phyloP scores from a whole-genome alignment of 2,797 vertebrate species.

The Gymnothorax reevesii region DNA sequence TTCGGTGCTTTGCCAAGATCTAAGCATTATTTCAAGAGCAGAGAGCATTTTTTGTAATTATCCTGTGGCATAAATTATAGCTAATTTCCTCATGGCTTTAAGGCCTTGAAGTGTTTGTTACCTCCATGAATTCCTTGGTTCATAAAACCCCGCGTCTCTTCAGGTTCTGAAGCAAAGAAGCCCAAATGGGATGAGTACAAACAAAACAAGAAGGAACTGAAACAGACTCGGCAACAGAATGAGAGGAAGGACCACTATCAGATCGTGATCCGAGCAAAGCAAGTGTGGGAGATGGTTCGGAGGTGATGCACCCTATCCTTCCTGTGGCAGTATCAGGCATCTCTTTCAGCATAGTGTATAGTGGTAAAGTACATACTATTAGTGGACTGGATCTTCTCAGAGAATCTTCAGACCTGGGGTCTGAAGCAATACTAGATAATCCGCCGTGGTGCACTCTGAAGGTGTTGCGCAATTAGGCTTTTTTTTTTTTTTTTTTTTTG shows the following conservation, averaged over 20 bases:
- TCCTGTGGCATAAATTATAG: not conserved
- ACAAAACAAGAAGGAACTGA: conserved; percentile 77
- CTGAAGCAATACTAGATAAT: not conserved
- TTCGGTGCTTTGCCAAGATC: not conserved
- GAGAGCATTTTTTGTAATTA: not conserved
- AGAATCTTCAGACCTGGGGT: not conserved
- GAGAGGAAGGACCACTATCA: conserved; percentile 78
- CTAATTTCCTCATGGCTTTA: not conserved
- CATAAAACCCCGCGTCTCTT: not conserved
- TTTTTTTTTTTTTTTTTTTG: no score
- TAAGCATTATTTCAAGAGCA: not conserved
- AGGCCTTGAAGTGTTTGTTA: not conserved
- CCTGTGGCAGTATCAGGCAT: not conserved
- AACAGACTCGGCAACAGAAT: conserved; percentile 74
- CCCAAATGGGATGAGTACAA: conserved; percentile 81
- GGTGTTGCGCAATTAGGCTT: no score
- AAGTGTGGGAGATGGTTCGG: conserved; percentile 84
- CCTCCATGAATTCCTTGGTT: not conserved
- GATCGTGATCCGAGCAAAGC: conserved; percentile 74
- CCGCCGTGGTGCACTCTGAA: no score
- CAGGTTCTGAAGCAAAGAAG: conserved; percentile 73
- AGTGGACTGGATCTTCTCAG: not conserved
- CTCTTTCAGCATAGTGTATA: not conserved
- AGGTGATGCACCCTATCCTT: conserved; percentile 61
- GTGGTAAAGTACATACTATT: not conserved